These are phyloP conservation scores for Reticulitermes speratus DNA, from an alignment of 1,140 invertebrate genomes.

Conservation along the genomic window DNA sequence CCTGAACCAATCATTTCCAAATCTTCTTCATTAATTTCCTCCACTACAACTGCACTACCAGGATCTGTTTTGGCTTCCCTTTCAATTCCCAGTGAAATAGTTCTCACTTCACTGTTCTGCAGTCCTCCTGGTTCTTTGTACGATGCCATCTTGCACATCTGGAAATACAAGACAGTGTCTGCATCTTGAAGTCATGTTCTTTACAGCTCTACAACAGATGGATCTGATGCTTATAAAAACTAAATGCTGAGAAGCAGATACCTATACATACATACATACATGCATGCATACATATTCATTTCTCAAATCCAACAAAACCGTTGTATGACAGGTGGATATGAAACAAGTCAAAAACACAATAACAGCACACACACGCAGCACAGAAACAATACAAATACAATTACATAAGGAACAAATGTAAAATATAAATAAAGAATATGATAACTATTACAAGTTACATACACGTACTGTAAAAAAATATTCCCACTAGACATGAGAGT, in stretches of 20 bases:
- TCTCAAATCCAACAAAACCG: too few species aligned
- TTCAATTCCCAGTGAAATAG: not conserved
- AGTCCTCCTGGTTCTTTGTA: not conserved
- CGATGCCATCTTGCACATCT: not conserved
- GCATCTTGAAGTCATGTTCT: not conserved
- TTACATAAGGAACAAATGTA: too few species aligned
- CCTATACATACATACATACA: not conserved
- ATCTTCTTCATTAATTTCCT: not conserved
- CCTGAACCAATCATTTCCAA: slow-evolving; percentile 4
- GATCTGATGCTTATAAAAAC: too few species aligned
- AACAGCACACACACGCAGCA: too few species aligned
- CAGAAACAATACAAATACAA: too few species aligned
- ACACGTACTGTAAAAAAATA: too few species aligned
- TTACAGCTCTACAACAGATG: not conserved
- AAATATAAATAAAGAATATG: too few species aligned
- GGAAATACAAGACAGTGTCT: slow-evolving; percentile 6
- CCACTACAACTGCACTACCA: not conserved
- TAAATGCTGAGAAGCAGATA: not conserved
- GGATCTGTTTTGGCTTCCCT: not conserved
- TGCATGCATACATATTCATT: too few species aligned
- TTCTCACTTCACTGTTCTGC: not conserved
- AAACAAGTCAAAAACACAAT: too few species aligned
- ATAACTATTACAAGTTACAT: too few species aligned
- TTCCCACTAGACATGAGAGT: too few species aligned
- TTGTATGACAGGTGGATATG: too few species aligned